Evolutionary conservation across 2,888 invertebrate species (phyloP).

Genomic region (Shargacucullia verbasci): DNA sequence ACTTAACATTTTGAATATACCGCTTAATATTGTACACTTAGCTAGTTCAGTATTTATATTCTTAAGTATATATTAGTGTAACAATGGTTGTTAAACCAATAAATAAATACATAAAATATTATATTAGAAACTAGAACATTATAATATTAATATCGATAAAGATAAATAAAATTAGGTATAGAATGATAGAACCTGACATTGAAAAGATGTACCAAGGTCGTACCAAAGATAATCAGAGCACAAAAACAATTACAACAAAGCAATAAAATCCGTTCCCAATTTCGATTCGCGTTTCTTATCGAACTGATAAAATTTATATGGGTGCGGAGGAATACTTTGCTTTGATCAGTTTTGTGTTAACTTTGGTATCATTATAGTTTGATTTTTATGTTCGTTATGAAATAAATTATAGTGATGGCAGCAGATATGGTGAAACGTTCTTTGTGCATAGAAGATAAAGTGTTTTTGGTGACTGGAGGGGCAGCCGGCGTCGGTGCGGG

Average conservation of each 20-base stretch:
- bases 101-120: too few relatives aligned
- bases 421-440: conserved; percentile 53
- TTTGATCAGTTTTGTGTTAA: conserved; percentile 28
- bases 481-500: conserved; percentile 81
- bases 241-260: conserved; percentile 42
- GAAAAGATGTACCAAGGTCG: too few relatives aligned
- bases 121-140: too few relatives aligned
- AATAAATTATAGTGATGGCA: conserved; percentile 48
- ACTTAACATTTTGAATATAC: too few relatives aligned
- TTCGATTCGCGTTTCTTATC: conserved; percentile 54
- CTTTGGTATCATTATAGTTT: not conserved
- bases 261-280: conserved; percentile 42
- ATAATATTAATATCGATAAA: too few relatives aligned
- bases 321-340: conserved; percentile 40
- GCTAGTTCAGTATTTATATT: too few relatives aligned
- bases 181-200: too few relatives aligned
- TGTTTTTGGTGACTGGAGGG: conserved; percentile 81
- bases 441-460: conserved; percentile 72
- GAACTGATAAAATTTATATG: conserved; percentile 53
- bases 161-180: too few relatives aligned
- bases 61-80: too few relatives aligned
- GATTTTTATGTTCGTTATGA: conserved; percentile 20
- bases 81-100: too few relatives aligned
- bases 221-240: not conserved
- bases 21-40: too few relatives aligned